A percentile compares a stretch with the other conserved stretches of the same genome.
Evolutionary conservation across 2,888 invertebrate genomes (phyloP).

Genomic region (Erebia epiphron): DNA sequence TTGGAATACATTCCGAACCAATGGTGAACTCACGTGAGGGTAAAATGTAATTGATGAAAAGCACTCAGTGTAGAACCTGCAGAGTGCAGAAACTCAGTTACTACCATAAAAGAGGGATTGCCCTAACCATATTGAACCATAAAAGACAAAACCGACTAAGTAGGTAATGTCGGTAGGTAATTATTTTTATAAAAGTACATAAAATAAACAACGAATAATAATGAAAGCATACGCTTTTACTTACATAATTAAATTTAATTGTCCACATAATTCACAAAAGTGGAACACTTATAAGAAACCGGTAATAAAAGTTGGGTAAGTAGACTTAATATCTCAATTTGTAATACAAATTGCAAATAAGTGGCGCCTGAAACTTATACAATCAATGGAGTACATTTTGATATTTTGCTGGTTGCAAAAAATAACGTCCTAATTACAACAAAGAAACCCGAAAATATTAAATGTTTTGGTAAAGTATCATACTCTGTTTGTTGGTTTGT

Average conservation of each 20-base stretch:
- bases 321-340: constrained; percentile 6
- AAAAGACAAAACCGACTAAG: constrained; percentile 1
- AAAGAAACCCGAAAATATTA: too few species aligned
- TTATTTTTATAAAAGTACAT: background rate
- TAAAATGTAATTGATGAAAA: background rate
- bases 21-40: too few species aligned
- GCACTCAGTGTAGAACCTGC: background rate
- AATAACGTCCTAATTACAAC: too few species aligned
- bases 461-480: too few species aligned
- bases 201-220: background rate
- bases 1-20: too few species aligned
- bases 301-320: constrained; percentile 15
- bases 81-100: background rate
- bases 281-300: constrained; percentile 12
- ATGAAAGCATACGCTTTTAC: constrained; percentile 9
- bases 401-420: background rate
- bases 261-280: constrained; percentile 12
- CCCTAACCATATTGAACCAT: background rate
- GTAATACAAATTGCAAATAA: constrained; percentile 9
- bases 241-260: constrained; percentile 10
- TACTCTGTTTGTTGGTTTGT: too few species aligned
- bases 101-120: background rate
- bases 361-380: background rate
- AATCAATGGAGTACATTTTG: background rate
- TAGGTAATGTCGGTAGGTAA: background rate